These are phyloP conservation scores for Agraylea sexmaculata DNA, from an alignment of 1,140 invertebrate species.

Conservation along the genomic window DNA sequence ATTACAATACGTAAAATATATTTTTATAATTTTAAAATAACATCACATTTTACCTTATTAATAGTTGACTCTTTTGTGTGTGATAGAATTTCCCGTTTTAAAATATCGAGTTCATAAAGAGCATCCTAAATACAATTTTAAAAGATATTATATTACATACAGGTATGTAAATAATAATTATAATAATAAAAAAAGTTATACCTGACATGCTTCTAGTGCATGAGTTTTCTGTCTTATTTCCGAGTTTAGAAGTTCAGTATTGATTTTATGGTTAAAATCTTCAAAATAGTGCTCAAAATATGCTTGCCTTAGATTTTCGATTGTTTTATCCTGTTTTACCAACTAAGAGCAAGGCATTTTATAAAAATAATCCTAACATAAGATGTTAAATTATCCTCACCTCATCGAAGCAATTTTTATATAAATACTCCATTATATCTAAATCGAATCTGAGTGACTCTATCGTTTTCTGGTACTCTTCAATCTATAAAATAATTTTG, in stretches of 20 bases:
- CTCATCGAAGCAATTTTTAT: conserved; percentile 18
- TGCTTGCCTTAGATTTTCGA: conserved; percentile 14
- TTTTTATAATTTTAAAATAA: not conserved
- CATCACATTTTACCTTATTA: too few relatives aligned
- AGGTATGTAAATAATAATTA: conserved; percentile 3
- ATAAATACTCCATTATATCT: conserved; percentile 16
- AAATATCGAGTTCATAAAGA: conserved; percentile 5
- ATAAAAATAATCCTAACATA: conserved; percentile 5
- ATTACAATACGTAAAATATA: too few relatives aligned
- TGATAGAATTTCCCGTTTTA: conserved; percentile 6
- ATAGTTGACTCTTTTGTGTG: too few relatives aligned
- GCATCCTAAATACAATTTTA: conserved; percentile 3
- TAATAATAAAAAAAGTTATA: conserved; percentile 6
- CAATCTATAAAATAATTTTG: conserved; percentile 13
- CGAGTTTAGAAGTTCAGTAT: conserved; percentile 14
- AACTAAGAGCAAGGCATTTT: conserved; percentile 10
- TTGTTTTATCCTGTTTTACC: conserved; percentile 20
- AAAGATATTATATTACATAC: too few relatives aligned
- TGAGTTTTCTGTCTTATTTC: conserved; percentile 9
- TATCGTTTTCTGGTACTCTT: conserved; percentile 12
- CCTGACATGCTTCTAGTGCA: conserved; percentile 4
- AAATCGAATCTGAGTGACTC: conserved; percentile 18
- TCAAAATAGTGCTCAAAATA: conserved; percentile 12
- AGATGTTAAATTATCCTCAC: too few relatives aligned
- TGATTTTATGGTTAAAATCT: conserved; percentile 13